Conservation (phyloP, 2,888 invertebrate species). For the Leistus spinibarbis region DNA sequence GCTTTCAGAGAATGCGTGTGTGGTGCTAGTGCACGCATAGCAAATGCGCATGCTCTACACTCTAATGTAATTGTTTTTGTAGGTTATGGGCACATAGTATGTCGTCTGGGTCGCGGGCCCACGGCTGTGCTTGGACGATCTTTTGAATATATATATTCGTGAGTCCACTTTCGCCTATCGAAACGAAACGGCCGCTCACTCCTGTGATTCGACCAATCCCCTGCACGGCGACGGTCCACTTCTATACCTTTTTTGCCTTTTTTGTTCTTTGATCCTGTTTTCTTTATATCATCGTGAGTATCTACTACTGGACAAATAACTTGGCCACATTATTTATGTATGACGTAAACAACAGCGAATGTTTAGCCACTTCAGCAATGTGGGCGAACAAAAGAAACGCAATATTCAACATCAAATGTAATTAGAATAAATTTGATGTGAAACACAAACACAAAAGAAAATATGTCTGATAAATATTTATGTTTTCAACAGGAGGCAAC, state of each 20-base stretch:
- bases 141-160: conserved; percentile 42
- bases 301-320: conserved; percentile 2
- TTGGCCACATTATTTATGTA: conserved; percentile 12
- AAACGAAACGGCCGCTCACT: conserved; percentile 12
- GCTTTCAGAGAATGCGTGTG: background rate
- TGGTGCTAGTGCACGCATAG: background rate
- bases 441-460: background rate
- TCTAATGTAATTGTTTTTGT: conserved; percentile 37
- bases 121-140: conserved; percentile 23
- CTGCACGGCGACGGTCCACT: background rate
- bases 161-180: conserved; percentile 35
- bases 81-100: conserved; percentile 8
- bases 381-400: background rate
- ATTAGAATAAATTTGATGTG: background rate
- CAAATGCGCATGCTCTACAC: conserved; percentile 12
- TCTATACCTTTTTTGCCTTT: background rate
- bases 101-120: conserved; percentile 19
- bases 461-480: background rate
- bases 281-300: conserved; percentile 24
- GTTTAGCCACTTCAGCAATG: background rate
- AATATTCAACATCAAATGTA: background rate
- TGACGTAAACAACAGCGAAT: conserved; percentile 17
- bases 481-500: background rate
- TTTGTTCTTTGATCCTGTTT: conserved; percentile 25
- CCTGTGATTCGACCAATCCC: conserved; percentile 9